Base-by-base conservation (phyloP, 2,888 invertebrate genomes). In the Schrankia costaestrigalis region DNA sequence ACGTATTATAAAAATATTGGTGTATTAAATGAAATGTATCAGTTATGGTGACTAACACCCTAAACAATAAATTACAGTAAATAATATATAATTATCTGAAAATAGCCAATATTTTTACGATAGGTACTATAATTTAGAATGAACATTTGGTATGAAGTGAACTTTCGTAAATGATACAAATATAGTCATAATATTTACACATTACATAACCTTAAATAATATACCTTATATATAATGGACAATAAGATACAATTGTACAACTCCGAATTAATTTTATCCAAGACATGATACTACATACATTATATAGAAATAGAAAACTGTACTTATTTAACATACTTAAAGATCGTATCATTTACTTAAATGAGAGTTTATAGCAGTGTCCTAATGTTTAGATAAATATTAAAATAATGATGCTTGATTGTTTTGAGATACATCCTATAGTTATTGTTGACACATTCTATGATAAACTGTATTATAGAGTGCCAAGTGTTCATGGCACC, bases 141-240 rank as follows among this genome's bases (percentile, higher is more conserved):
- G 56, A 66, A 68, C 63, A 62, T 74, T 75, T 75, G 67, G 68
- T 73, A 71, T 67, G 59, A 53, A 53, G 46, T 63, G 52, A 63
- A 63, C 60, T 58, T 51, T 62, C 52, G 48, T 60, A 64, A 56
- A 56, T 56, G 42, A 56, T 68, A 66, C 56, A 63, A 65, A 63
- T 64, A 61, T 65, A 57, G 55, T 51, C 55, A 59, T 71, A 64
- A 53, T 77, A 78, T 75, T 71, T 77, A 78, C 75, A 77, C 34
- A 34, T 61, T 59, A 61, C 43, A 45, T 52, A 46, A 59, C 54
- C 60, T 61, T 61, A 67, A 60, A 37, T 54, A 58, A 41, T 47
- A 47, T 59, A 63, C 37, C 75, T 74, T 76, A 75, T 36, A 47
- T 46, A 57, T 77, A 78, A 63, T 78, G 78, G 78, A 78, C 77